Conservation (phyloP, 2,888 invertebrate genomes). For the Leucozona laternaria region DNA sequence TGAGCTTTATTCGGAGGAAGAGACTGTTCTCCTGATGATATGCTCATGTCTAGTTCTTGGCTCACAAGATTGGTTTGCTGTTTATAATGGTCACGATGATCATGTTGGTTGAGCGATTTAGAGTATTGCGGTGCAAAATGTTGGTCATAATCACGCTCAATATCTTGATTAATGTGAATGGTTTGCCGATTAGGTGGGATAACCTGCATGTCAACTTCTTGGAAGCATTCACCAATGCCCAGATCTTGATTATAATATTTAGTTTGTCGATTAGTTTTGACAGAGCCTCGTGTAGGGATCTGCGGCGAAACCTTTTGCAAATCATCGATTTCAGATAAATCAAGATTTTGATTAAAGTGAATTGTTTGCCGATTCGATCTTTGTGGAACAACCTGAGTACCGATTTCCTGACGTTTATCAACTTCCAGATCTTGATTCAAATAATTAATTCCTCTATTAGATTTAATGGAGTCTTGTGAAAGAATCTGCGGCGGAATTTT, state of each 20-base stretch:
- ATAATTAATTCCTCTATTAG: too few relatives aligned
- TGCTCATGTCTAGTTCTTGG: slow-evolving; percentile 11
- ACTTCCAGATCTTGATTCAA: slow-evolving; percentile 14
- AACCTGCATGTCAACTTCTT: not conserved
- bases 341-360: slow-evolving; percentile 5
- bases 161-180: slow-evolving; percentile 17
- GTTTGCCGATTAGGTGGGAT: slow-evolving; percentile 13
- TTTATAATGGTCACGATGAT: not conserved
- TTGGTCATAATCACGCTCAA: not conserved
- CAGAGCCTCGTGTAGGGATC: too few relatives aligned
- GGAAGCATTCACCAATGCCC: not conserved
- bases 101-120: too few relatives aligned
- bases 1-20: not conserved
- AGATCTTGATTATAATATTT: not conserved
- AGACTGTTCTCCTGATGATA: not conserved
- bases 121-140: too few relatives aligned
- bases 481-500: not conserved
- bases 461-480: not conserved
- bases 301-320: not conserved
- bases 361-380: slow-evolving; percentile 1
- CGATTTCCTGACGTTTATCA: not conserved
- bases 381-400: not conserved
- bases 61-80: not conserved
- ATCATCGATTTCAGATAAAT: not conserved
- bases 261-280: not conserved